Percentiles rank a stretch among this genome's conserved stretches.
Conservation (phyloP, 2,797 vertebrate species). For the Podargus strigoides region DNA sequence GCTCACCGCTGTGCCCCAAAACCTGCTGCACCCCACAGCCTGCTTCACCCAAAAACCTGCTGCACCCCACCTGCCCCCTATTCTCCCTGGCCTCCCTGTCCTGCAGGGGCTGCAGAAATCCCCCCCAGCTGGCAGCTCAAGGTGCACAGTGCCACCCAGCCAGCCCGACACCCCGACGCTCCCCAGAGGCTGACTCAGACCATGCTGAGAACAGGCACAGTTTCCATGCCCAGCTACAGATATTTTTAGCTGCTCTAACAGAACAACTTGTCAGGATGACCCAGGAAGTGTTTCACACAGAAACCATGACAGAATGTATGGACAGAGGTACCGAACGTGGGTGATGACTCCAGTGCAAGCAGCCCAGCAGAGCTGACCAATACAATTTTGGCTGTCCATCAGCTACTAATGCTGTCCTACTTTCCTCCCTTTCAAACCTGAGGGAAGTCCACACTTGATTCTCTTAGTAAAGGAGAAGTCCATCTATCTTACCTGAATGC, state of each 20-base stretch:
- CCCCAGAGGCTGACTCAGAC: not conserved
- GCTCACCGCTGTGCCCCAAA: rapidly evolving
- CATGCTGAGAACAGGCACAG: not conserved
- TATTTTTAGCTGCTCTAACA: constrained; percentile 1
- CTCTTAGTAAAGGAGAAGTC: not conserved
- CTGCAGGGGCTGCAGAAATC: not conserved
- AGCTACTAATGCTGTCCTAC: not conserved
- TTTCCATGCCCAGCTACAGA: not conserved
- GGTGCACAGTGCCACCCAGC: rapidly evolving
- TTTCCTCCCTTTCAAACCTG: not conserved
- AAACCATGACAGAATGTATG: not conserved
- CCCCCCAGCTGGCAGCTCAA: not conserved
- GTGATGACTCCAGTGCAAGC: not conserved
- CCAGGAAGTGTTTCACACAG: not conserved
- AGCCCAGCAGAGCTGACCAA: not conserved
- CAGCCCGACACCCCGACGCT: not conserved
- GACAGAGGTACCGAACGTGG: not conserved
- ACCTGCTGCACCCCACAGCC: too few relatives aligned
- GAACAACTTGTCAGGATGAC: not conserved
- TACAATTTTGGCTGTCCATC: not conserved
- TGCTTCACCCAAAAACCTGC: too few relatives aligned
- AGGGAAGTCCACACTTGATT: not conserved
- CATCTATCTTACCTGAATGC: not conserved
- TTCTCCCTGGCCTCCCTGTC: not conserved
- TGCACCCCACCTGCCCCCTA: not conserved